Base-by-base conservation (phyloP, 1,140 invertebrate species). In the Akabosia matsudoensis region DNA sequence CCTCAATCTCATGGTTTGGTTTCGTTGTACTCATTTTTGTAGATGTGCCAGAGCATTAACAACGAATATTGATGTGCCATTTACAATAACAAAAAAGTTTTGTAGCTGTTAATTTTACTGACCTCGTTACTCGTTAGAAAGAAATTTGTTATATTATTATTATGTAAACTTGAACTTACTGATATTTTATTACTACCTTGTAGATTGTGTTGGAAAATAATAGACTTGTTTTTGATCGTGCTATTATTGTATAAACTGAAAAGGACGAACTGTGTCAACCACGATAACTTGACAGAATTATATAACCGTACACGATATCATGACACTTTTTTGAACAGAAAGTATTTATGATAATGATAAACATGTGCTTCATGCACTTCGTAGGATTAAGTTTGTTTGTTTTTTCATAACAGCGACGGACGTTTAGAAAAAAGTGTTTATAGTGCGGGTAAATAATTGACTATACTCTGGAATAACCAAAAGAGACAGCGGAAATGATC, bases 1-100 rank as follows among this genome's bases (percentile, higher is more conserved):
- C n/a, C n/a, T n/a, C n/a, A n/a, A 4, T 22, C 54, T 56, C 24
- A 3, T 56, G 10, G 54, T 16, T 56, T 56, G n/a, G 14, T 56
- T 56, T 45, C 37, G n/a, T 56, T 56, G 54, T 24, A 16, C 18
- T 24, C n/a, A 13, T 24, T 22, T 56, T 56, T 56, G 54, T 56
- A 56, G 54, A 56, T 56, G 30, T 31, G 61, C 61, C 61, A 67
- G 61, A 67, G 61, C 61, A 67, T 14, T 67, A 67, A 30, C 14
- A 67, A 30, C 10, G 7, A 67, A 30, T 67, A 16, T 14, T 61
- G n/a, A n/a, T 67, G 61, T 67, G 61, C 61, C 61, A 67, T 67
- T 67, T 67, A 67, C 61, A 67, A 30, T 67, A 67, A 67, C 7
- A 31, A 67, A 13, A 7, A 67, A 30, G 28, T 16, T 30, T 56